Conservation (phyloP, 64 coral and sea anemone species). For the Pachyseris speciosa region DNA sequence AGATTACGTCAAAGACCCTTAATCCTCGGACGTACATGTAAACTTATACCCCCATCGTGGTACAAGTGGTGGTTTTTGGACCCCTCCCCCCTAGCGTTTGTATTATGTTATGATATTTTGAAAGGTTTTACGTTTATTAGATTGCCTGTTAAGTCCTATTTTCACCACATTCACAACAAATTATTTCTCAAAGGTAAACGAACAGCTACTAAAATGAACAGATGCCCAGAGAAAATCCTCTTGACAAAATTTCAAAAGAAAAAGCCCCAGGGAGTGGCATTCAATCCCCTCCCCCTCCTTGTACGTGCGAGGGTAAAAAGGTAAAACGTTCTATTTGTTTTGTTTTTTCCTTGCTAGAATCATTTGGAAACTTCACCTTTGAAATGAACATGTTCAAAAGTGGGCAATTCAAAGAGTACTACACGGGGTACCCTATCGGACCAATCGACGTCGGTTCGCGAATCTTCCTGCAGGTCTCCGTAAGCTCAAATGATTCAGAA, state of each 20-base stretch:
- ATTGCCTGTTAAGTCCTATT: no score
- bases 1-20: no score
- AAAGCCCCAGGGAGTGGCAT: no score
- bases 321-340: background rate
- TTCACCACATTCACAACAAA: background rate
- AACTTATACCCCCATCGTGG: no score
- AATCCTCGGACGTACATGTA: no score
- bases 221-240: no score
- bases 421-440: conserved; percentile 60
- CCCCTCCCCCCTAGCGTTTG: no score
- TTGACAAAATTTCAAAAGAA: background rate
- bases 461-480: conserved; percentile 72
- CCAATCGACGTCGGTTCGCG: conserved; percentile 35
- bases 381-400: conserved; percentile 84
- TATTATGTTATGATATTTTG: no score
- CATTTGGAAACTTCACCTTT: conserved; percentile 89
- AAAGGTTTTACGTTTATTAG: no score
- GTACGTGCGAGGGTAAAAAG: background rate
- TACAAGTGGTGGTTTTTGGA: no score
- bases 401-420: conserved; percentile 47
- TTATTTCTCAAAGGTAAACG: background rate
- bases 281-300: background rate
- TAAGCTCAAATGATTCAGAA: conserved; percentile 47
- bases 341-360: conserved; percentile 2
- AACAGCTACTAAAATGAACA: no score